Percentiles rank a stretch among this genome's conserved stretches.
phyloP scores from a whole-genome alignment of 2,797 vertebrate genomes.

The Argentina silus region DNA sequence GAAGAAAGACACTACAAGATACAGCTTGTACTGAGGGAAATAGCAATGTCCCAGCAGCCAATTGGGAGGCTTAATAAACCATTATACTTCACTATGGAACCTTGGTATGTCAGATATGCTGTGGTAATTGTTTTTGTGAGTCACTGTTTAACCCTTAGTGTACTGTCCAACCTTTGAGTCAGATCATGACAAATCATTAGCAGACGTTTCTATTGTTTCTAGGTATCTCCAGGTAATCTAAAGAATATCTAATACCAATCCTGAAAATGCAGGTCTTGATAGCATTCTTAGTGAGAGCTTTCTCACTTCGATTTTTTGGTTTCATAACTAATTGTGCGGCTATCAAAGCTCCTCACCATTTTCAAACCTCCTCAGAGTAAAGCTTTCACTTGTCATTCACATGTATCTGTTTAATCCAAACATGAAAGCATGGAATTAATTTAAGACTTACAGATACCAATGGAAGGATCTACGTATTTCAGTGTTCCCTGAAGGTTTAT shows the following conservation, averaged over 20 bases:
- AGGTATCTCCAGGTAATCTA: too few relatives aligned
- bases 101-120: conserved; percentile 13
- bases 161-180: not conserved
- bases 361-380: not conserved
- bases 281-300: too few relatives aligned
- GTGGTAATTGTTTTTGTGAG: not conserved
- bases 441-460: conserved; percentile 18
- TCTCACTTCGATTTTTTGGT: too few relatives aligned
- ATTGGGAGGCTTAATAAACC: conserved; percentile 10
- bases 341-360: too few relatives aligned
- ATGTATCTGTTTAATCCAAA: not conserved
- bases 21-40: not conserved
- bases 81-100: conserved; percentile 18
- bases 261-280: too few relatives aligned
- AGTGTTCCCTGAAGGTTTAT: conserved; percentile 31
- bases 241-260: too few relatives aligned
- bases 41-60: not conserved
- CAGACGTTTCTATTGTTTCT: too few relatives aligned
- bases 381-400: not conserved
- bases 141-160: not conserved
- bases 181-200: not conserved
- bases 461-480: conserved; percentile 15
- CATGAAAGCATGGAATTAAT: conserved; percentile 3
- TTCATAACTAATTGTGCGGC: too few relatives aligned
- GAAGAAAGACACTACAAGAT: not conserved